phyloP scores from a whole-genome alignment of 2,888 invertebrate genomes.

The Gastrophysa polygoni region DNA sequence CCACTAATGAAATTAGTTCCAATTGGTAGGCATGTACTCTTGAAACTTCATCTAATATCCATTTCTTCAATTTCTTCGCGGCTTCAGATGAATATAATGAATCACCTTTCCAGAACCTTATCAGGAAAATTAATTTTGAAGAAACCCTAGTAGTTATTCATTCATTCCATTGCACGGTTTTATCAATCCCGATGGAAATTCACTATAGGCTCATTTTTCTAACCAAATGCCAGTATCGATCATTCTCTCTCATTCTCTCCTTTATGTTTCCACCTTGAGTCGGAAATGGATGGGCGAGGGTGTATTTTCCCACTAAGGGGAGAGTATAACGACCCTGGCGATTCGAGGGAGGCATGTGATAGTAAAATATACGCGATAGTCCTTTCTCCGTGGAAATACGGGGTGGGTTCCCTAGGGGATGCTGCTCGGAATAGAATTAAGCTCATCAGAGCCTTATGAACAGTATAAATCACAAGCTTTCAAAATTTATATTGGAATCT shows the following conservation, averaged over 20 bases:
- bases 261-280: constrained; percentile 35
- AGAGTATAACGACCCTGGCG: constrained; percentile 17
- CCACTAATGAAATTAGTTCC: too few relatives aligned
- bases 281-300: constrained; percentile 28
- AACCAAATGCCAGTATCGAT: neutral
- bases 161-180: too few relatives aligned
- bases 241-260: neutral
- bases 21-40: too few relatives aligned
- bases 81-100: too few relatives aligned
- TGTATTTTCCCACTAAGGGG: constrained; percentile 25
- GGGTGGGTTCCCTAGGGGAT: constrained; percentile 6
- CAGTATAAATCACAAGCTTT: neutral
- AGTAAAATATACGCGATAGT: constrained; percentile 13
- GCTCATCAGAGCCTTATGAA: neutral
- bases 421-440: neutral
- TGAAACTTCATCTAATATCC: too few relatives aligned
- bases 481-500: neutral
- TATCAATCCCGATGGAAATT: neutral
- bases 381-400: constrained; percentile 1
- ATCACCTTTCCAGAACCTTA: too few relatives aligned
- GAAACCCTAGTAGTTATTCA: too few relatives aligned
- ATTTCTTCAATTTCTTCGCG: too few relatives aligned
- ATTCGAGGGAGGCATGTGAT: constrained; percentile 16
- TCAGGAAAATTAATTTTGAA: too few relatives aligned
- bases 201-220: neutral